Conservation (phyloP, 2,888 invertebrate genomes). For the Atethmia centrago region DNA sequence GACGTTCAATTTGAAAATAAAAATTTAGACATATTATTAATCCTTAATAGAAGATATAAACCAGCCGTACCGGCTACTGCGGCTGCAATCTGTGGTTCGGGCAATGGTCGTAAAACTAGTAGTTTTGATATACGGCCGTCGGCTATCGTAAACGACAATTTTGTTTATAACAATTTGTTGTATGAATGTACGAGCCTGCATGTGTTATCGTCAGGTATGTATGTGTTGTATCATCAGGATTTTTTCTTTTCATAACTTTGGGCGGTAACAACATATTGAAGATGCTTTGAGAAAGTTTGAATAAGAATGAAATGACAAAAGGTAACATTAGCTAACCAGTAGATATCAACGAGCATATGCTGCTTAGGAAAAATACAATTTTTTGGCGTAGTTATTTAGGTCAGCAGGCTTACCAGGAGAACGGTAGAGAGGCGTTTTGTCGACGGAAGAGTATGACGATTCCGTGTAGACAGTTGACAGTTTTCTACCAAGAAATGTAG, state of each 20-base stretch:
- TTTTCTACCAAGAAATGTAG: no score
- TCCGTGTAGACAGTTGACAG: no score
- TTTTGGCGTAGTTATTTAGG: neutral
- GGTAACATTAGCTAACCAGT: neutral
- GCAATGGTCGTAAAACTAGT: slow-evolving; percentile 72
- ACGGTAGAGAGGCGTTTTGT: no score
- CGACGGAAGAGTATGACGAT: no score
- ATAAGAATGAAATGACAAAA: neutral
- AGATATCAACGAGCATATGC: neutral
- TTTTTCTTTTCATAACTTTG: slow-evolving; percentile 23
- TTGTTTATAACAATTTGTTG: slow-evolving; percentile 56
- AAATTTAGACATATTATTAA: neutral
- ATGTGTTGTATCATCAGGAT: neutral
- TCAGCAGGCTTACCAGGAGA: no score
- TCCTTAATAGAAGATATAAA: slow-evolving; percentile 60
- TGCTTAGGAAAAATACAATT: neutral
- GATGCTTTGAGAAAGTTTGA: neutral
- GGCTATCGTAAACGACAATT: slow-evolving; percentile 36
- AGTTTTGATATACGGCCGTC: slow-evolving; percentile 73
- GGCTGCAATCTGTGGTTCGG: slow-evolving; percentile 71
- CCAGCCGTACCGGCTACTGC: slow-evolving; percentile 62
- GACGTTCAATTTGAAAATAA: slow-evolving; percentile 18
- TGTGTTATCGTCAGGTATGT: neutral
- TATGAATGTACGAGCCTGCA: slow-evolving; percentile 17
- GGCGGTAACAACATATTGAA: neutral